Base-by-base conservation (phyloP, 1,140 invertebrate species). In the Maniola jurtina region DNA sequence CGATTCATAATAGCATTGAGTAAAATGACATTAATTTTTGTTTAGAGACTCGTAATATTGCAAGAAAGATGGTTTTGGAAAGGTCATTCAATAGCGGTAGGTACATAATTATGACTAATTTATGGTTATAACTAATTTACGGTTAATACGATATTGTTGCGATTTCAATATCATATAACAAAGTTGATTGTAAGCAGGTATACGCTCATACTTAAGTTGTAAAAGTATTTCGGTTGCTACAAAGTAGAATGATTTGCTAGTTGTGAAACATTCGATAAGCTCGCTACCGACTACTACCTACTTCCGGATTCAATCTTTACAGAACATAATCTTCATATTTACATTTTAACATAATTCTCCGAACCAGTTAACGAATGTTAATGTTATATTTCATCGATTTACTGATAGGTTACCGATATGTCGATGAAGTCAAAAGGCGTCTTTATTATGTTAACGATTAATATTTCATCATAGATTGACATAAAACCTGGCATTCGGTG, bases 251-350 rank as follows among this genome's bases (percentile, higher is more conserved):
- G 42, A 38, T 60, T 52, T 55, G 35, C 70, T 71, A 63, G 61
- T 62, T 62, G 38, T 59, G 16, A 8, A 25, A 50, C 15, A 45
- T 45, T 45, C 48, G 13, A 35, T 40, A 16, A 61, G 48, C 16
- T 6, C n/a, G 61, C 61, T 63, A 63, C 61, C 50, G 48, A 47
- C 48, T 40, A 61, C 25, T 52, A 57, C 48, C 33, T 45, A 45
- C 64, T 74, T 74, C 68, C 68, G 72, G 65, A 50, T 38, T 40
- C 61, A 55, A 45, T 38, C 60, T 68, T 61, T 66, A 60, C 55
- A 68, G 36, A 71, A 36, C 64, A 66, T 68, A 71, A 74, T 74
- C 58, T 68, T 57, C 40, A 63, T 64, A 71, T 75, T 75, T 72
- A 68, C 68, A 72, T 72, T 72, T 75, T 72, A 66, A 61, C 48